Evolutionary conservation across 2,113 vertebrate species (phyloP).

Genomic region (Ceratotherium simum): DNA sequence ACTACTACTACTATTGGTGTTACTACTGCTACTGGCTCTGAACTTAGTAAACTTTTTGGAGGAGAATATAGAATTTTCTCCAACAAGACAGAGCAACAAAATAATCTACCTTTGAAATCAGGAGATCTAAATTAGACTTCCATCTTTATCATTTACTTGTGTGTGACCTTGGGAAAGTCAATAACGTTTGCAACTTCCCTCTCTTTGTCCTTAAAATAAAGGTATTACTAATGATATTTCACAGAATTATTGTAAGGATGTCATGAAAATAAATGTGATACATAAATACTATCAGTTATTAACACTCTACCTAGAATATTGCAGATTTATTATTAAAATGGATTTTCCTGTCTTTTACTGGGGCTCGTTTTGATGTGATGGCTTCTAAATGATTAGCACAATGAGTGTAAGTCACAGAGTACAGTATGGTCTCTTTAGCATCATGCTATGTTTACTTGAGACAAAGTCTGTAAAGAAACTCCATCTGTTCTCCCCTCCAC

Average conservation of each 20-base stretch:
- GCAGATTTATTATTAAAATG: conserved; percentile 17
- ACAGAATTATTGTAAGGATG: not conserved
- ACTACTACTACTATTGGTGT: not conserved
- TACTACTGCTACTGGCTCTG: not conserved
- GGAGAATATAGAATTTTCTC: not conserved
- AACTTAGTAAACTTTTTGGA: not conserved
- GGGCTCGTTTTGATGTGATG: not conserved
- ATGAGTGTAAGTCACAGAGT: not conserved
- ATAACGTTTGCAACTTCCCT: not conserved
- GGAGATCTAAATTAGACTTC: not conserved
- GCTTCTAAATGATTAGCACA: not conserved
- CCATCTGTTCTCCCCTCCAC: accelerated
- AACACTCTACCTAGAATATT: not conserved
- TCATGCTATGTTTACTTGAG: not conserved
- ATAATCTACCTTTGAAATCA: not conserved
- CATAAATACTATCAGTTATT: not conserved
- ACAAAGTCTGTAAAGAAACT: not conserved
- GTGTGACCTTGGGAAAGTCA: not conserved
- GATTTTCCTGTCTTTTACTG: not conserved
- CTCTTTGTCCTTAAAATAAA: not conserved
- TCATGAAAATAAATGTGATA: not conserved
- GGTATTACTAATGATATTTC: not conserved
- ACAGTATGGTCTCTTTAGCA: not conserved
- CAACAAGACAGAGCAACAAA: not conserved
- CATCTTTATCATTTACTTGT: not conserved